Evolutionary conservation across 1,140 invertebrate species (phyloP), one percentile per base, ranked within the genome.

Genomic region (Amphibalanus amphitrite): DNA sequence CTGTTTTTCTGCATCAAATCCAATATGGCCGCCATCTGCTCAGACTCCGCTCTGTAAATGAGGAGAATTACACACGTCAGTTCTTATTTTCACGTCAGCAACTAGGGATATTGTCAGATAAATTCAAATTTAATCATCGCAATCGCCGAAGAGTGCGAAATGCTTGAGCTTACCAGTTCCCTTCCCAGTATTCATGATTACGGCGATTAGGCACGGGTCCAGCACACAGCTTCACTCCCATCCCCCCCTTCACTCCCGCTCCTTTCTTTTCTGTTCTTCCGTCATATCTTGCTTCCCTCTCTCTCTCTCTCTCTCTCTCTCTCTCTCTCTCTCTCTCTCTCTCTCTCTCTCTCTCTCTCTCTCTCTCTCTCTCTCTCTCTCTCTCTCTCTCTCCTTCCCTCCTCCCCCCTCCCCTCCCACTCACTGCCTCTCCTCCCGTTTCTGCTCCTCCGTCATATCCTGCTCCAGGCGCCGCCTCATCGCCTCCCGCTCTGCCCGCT

Each of bases 311-410:
- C 67, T 68, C 67, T 68, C 67, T 68, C 67, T 68, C 67, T 68
- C 67, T 68, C 69, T 69, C 69, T 69, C 69, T 69, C 69, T 69
- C 69, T 69, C 69, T 26, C 69, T 69, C 69, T 26, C 25, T 69
- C 69, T 69, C 69, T 69, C 69, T 69, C 69, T 69, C 69, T 69
- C 69, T 25, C 69, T 69, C 69, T 69, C 69, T 69, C 69, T 69
- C 69, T 69, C 69, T 26, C 69, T 69, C 69, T 26, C 25, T 69
- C 69, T 69, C 69, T 69, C 69, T 69, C 69, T 69, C 69, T 69
- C 69, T 69, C 69, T 69, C 69, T 69, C 25, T 69, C 69, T 69
- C 4, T 69, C 3, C 38, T 69, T n/a, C 26, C 20, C n/a, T 6
- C n/a, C 29, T 69, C 38, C 26, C 69, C n/a, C 33, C 15, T 15